Base-by-base conservation (phyloP, 2,888 invertebrate genomes). In the Ommatoiulus sabulosus region DNA sequence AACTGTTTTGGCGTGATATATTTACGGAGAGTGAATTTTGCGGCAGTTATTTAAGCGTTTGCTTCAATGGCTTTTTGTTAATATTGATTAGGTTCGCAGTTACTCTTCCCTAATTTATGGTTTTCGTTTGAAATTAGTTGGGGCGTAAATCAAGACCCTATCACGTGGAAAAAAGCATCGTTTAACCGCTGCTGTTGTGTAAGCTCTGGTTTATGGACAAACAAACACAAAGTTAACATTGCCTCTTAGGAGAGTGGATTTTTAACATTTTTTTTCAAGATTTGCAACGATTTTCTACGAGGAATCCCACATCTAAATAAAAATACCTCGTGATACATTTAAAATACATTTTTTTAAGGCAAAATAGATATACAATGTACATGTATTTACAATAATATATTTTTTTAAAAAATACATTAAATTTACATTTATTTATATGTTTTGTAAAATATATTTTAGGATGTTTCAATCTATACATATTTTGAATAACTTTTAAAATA, bases 61-160 rank as follows among this genome's bases (percentile, higher is more conserved):
- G 63, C 63, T 63, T 63, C n/a, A 63, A 63, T 63, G 63, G 63
- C 63, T 63, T 63, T 72, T 72, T 72, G 72, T 72, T 72, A 24
- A 72, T 72, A 72, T 72, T n/a, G 72, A 72, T 72, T 72, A 72
- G 72, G 20, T 7, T 8, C 20, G 72, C 20, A 6, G 72, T 72
- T 72, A 24, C 72, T 72, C 72, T 72, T 72, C 63, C 72, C 72
- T 72, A 72, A 72, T 72, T 20, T 72, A 72, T 24, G 72, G 72
- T 20, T 72, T 72, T 72, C 72, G 8, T n/a, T 72, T 24, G 72
- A 72, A 72, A 72, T 72, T 72, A 72, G 72, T 24, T 24, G 6
- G 72, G 72, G 72, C 24, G 72, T 72, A 72, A 72, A 72, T 72
- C 72, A 72, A 1, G 20, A 5, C 24, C 52, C 72, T 24, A 24